These are phyloP conservation scores for Campylomormyrus tamandua DNA, from an alignment of 2,113 vertebrate species.

Conservation along the genomic window DNA sequence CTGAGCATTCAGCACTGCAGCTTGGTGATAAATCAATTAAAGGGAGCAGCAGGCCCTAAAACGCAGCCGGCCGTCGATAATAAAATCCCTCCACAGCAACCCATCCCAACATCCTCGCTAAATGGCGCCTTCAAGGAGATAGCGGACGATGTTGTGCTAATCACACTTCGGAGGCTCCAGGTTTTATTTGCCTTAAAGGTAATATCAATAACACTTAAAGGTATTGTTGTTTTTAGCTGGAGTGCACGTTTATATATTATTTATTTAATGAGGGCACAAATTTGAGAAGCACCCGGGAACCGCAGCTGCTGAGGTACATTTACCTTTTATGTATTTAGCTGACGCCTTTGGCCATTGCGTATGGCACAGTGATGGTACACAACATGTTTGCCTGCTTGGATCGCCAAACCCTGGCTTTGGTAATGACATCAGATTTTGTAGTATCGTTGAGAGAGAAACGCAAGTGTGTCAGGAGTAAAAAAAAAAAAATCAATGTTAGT, in stretches of 20 bases:
- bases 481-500: background rate
- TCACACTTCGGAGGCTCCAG: background rate
- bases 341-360: background rate
- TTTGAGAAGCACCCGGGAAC: background rate
- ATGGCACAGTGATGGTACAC: background rate
- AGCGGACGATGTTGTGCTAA: background rate
- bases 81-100: background rate
- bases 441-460: background rate
- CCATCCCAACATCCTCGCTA: background rate
- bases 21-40: conserved; percentile 22
- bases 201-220: background rate
- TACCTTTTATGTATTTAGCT: background rate
- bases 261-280: background rate
- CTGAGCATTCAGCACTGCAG: background rate
- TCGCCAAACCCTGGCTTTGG: background rate
- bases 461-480: background rate
- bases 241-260: background rate
- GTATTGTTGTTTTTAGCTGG: background rate
- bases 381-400: background rate
- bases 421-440: background rate
- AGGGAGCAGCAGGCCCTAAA: background rate
- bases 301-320: background rate
- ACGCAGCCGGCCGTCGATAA: background rate
- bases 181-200: background rate
- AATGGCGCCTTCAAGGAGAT: background rate